Evolutionary conservation across 1,140 invertebrate species (phyloP), one percentile per base, ranked within the genome.

Genomic region (Dicyema japonicum): DNA sequence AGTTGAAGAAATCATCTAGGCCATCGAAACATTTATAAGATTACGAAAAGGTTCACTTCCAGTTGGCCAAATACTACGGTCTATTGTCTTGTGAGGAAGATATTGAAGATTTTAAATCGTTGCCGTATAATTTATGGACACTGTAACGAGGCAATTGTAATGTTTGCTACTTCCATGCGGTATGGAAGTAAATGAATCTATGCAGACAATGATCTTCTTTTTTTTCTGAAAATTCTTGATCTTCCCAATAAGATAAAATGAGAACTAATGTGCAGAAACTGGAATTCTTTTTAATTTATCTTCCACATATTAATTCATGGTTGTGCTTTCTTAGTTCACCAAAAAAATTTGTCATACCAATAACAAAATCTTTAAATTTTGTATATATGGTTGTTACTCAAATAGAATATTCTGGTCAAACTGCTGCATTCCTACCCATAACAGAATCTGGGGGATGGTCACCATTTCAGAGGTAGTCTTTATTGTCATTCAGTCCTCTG

Each of bases 291-390:
- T 50, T 3, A 32, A 30, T 1, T 40, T 35, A 11, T 34, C 45
- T 3, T 43, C 75, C 0, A 54, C 63, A 4, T 80, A 69, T 41
- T 63, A 74, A 35, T 78, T 82, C 43, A 60, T 80, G 24, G 72
- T 72, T 0, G 72, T 72, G 2, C 75, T 88, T 40, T 74, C 78
- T 8, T 78, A 90, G 45, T 57, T 92, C 2, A 62, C 80, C 8
- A 85, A 78, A 0, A 61, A 80, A 29, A 71, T 90, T 28, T 78
- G 72, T 41, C 80, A 90, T 56, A 66, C 72, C 6, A 39, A 49
- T 27, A 30, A 38, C 5, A 42, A 44, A 12, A 47, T 51, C 1
- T 47, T 46, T 18, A 14, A 5, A 34, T 36, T 7, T 34, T 56
- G 3, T 39, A 52, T 41, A 49, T 49, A 38, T 11, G 11, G 16